phyloP scores from a whole-genome alignment of 2,113 vertebrate genomes.

The Pteropus alecto region DNA sequence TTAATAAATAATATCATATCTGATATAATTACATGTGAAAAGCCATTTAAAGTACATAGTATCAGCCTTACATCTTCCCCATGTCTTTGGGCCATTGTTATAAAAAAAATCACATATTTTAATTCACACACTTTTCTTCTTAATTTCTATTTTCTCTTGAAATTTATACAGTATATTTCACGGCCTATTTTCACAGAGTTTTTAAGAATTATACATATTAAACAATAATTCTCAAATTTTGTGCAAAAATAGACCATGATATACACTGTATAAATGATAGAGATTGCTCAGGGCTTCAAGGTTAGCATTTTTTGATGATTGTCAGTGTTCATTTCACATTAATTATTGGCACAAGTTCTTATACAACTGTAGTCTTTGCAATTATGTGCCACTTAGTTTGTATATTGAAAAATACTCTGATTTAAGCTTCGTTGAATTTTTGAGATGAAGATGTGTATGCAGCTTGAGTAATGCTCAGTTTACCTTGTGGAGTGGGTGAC shows the following conservation, averaged over 20 bases:
- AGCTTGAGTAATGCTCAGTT: not conserved
- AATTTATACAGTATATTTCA: not conserved
- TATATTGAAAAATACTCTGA: not conserved
- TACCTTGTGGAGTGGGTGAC: not conserved
- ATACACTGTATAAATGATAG: not conserved
- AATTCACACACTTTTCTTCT: not conserved
- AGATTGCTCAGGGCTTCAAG: not conserved
- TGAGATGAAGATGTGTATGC: not conserved
- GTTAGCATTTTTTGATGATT: not conserved
- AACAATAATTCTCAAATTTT: not conserved
- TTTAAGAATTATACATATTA: not conserved
- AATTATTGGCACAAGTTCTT: not conserved
- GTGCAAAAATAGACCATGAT: not conserved
- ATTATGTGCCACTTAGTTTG: not conserved
- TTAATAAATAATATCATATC: not conserved
- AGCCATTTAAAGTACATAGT: not conserved
- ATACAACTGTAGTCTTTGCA: not conserved
- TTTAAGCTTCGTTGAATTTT: not conserved
- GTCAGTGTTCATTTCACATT: not conserved
- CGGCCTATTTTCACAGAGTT: not conserved
- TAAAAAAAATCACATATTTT: not conserved
- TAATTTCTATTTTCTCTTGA: slow-evolving; percentile 13
- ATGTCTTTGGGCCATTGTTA: not conserved
- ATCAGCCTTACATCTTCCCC: not conserved
- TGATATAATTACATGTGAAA: slow-evolving; percentile 4